Evolutionary conservation across 2,797 vertebrate genomes (phyloP), one percentile per base, ranked within the genome.

Genomic region (Eulemur rubriventer): DNA sequence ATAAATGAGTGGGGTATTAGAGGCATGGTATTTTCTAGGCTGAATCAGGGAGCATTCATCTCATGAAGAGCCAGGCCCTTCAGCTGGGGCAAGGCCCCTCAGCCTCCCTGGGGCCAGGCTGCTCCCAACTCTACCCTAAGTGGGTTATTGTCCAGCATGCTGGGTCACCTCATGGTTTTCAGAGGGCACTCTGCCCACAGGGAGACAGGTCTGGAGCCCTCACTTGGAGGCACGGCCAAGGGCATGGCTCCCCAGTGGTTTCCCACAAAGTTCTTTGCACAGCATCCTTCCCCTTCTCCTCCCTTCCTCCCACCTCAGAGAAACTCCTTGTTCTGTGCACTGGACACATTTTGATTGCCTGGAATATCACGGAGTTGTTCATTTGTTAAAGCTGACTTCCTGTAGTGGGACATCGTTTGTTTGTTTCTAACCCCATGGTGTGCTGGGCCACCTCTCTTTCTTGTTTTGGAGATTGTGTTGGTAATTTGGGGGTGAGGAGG

Each of bases 321-420:
- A 92, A 96, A 94, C 67, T 84, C 67, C 69, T 94, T 82, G 57
- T 87, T 92, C 59, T 88, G 35, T 94, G 28, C 46, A 70, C 72
- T 43, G 75, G 83, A 93, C 48, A 75, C 16, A 1, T 92, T 86
- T 63, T 41, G 67, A 87, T 94, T 73, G 22, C 50, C 75, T 91
- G 70, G 59, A 94, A 46, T 80, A 92, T 61, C 81, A 75, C 18
- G 0, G 52, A 76, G 33, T 79, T 95, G 81, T 92, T 96, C 85
- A 50, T 84, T 94, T 94, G 52, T 89, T 94, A 83, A 89, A 80
- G 35, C 33, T 59, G 65, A 59, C 72, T 97, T 93, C 50, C 88
- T 55, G 12, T 73, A 65, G 59, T 1, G 46, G 85, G 79, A 69
- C n/a, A 57, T 65, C 4, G 0, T 94, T 92, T 78, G 30, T 84